Conservation (phyloP, 2,113 vertebrate genomes). For the Boulengeromyrus knoepffleri region DNA sequence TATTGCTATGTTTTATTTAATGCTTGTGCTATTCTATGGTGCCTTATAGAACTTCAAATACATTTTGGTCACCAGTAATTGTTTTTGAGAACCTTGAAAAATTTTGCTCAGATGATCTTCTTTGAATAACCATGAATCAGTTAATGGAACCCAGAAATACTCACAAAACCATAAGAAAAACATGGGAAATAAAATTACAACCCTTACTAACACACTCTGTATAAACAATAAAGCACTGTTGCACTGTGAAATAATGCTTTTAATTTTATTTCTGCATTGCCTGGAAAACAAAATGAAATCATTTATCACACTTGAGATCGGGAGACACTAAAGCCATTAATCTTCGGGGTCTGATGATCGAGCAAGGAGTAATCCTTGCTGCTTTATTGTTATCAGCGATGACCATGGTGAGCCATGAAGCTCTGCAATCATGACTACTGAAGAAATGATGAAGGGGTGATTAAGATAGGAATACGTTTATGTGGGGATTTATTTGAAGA, state of each 20-base stretch:
- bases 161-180: not conserved
- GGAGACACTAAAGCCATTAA: conserved; percentile 5
- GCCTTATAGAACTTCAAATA: not conserved
- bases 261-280: not conserved
- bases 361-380: not conserved
- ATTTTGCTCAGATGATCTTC: not conserved
- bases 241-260: not conserved
- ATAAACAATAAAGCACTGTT: not conserved
- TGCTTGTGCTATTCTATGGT: not conserved
- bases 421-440: not conserved
- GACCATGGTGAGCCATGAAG: conserved; percentile 4
- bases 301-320: not conserved
- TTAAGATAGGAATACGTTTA: conserved; percentile 11
- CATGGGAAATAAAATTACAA: not conserved
- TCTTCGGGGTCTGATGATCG: not conserved
- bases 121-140: not conserved
- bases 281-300: not conserved
- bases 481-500: conserved; percentile 27
- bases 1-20: no score
- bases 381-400: conserved; percentile 23
- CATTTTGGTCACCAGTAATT: not conserved
- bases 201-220: not conserved
- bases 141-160: not conserved
- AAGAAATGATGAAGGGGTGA: conserved; percentile 13
- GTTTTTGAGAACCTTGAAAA: not conserved